Conservation (phyloP, 2,888 invertebrate species). For the Villa cingulata region DNA sequence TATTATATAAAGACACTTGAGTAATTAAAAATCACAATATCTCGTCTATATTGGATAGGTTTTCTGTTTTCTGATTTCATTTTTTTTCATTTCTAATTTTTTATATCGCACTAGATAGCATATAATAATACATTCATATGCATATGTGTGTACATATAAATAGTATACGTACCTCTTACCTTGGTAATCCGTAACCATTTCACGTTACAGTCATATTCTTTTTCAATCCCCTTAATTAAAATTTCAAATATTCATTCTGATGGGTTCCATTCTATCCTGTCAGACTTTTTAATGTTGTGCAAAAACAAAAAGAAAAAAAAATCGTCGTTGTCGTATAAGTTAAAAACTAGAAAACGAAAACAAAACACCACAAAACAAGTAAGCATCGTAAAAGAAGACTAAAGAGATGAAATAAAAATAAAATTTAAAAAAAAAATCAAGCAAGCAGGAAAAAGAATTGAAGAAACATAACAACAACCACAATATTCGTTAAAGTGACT, state of each 20-base stretch:
- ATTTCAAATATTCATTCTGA: slow-evolving; percentile 9
- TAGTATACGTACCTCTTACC: no score
- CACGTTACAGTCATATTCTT: slow-evolving; percentile 4
- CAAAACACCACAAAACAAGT: not conserved
- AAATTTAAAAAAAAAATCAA: not conserved
- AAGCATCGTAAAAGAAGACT: not conserved
- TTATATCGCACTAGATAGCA: not conserved
- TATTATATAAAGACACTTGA: slow-evolving; percentile 1
- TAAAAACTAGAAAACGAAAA: not conserved
- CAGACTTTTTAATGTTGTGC: not conserved
- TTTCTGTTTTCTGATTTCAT: no score
- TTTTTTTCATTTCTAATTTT: not conserved
- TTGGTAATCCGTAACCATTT: slow-evolving; percentile 5
- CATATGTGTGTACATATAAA: no score
- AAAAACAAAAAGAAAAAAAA: no score
- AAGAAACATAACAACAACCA: not conserved
- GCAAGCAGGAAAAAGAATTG: not conserved
- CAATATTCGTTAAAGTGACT: not conserved
- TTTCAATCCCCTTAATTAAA: slow-evolving; percentile 9
- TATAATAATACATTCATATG: no score
- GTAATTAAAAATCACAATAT: slow-evolving; percentile 9
- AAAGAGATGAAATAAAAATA: not conserved
- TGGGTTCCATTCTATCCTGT: slow-evolving; percentile 1
- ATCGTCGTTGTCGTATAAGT: not conserved
- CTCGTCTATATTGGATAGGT: slow-evolving; percentile 1